Percentiles rank a stretch among this genome's conserved stretches.
Evolutionary conservation across 1,140 invertebrate species (phyloP).

Genomic region (Drosophila parabipectinata): DNA sequence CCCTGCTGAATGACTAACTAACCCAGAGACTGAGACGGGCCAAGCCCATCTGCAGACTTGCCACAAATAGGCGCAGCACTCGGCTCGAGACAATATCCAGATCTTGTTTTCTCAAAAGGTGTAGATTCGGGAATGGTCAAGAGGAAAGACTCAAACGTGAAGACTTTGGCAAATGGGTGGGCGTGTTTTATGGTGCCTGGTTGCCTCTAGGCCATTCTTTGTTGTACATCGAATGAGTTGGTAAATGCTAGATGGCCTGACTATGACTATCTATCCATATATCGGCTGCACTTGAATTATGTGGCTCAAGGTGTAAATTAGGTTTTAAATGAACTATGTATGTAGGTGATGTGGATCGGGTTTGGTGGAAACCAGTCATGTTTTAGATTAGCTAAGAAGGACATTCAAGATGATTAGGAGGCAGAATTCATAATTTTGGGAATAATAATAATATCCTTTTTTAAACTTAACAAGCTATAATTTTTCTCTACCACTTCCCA

Average conservation of each 20-base stretch:
- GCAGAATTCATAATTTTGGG: not conserved
- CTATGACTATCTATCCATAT: not conserved
- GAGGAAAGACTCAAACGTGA: slow-evolving; percentile 12
- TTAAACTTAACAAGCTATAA: too few species aligned
- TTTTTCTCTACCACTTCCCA: not conserved
- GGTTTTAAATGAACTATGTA: slow-evolving; percentile 39
- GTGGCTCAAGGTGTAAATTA: slow-evolving; percentile 56
- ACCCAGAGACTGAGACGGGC: slow-evolving; percentile 25
- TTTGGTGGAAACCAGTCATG: slow-evolving; percentile 14
- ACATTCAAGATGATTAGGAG: too few species aligned
- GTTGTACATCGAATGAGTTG: slow-evolving; percentile 41
- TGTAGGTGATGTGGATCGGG: not conserved
- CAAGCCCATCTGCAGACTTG: slow-evolving; percentile 48
- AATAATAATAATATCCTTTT: not conserved
- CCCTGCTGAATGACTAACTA: slow-evolving; percentile 44
- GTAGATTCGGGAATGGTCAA: slow-evolving; percentile 18
- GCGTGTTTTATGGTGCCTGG: slow-evolving; percentile 6
- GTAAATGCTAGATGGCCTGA: slow-evolving; percentile 21
- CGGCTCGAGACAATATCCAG: slow-evolving; percentile 31
- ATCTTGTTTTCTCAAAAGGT: slow-evolving; percentile 40
- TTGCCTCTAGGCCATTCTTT: slow-evolving; percentile 12
- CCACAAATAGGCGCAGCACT: slow-evolving; percentile 37
- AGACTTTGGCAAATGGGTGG: slow-evolving; percentile 41
- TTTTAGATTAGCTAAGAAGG: too few species aligned
- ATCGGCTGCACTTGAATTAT: slow-evolving; percentile 45